These are phyloP conservation scores for Meles meles DNA, from an alignment of 2,113 vertebrate genomes.

Conservation along the genomic window DNA sequence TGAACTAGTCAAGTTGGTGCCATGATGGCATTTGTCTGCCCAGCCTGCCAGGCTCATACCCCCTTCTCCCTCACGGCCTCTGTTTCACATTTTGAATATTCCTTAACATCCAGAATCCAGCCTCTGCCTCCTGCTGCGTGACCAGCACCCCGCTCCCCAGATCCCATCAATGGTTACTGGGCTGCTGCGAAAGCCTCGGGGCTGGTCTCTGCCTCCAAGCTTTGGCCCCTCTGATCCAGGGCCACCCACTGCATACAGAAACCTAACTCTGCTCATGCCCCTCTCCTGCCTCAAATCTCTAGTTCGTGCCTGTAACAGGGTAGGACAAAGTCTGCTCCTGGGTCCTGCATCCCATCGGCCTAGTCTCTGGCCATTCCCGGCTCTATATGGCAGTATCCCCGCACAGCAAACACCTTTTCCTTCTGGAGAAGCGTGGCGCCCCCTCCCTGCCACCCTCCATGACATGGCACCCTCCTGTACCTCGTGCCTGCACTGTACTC, in stretches of 20 bases:
- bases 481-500: neutral
- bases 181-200: neutral
- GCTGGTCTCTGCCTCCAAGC: neutral
- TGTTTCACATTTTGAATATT: neutral
- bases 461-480: neutral
- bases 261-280: neutral
- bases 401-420: neutral
- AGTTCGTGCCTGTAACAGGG: neutral
- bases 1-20: neutral
- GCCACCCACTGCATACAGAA: fast-evolving
- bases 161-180: neutral
- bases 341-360: neutral
- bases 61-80: neutral
- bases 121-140: neutral
- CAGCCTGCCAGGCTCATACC: no score
- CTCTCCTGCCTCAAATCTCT: neutral
- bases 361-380: neutral
- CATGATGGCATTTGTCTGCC: neutral
- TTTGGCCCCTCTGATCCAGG: neutral
- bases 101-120: neutral
- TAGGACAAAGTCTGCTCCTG: neutral
- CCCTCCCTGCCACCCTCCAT: neutral
- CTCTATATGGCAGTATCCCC: neutral
- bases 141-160: fast-evolving
- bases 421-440: neutral